phyloP scores from a whole-genome alignment of 1,140 invertebrate species.

The Drosophila saltans region DNA sequence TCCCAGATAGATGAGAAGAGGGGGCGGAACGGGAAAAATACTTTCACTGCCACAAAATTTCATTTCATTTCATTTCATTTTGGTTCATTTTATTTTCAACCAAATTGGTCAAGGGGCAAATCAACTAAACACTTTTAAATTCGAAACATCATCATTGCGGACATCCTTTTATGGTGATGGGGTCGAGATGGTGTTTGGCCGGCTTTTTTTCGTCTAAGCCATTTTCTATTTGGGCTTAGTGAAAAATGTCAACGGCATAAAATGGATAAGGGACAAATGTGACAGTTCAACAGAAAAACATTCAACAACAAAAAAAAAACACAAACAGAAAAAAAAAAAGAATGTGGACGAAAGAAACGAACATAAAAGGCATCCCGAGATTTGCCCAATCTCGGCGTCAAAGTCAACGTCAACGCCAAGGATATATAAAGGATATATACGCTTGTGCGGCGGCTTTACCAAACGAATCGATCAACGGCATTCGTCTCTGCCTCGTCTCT shows the following conservation, averaged over 20 bases:
- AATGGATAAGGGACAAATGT: slow-evolving; percentile 76
- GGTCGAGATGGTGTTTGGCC: slow-evolving; percentile 15
- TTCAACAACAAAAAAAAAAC: slow-evolving; percentile 44
- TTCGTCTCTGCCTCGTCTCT: slow-evolving; percentile 48
- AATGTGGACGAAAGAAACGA: slow-evolving; percentile 4
- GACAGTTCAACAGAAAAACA: slow-evolving; percentile 71
- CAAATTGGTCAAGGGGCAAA: slow-evolving; percentile 38
- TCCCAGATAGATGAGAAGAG: background rate
- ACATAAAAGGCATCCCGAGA: slow-evolving; percentile 68
- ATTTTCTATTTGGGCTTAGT: slow-evolving; percentile 70
- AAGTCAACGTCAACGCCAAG: slow-evolving; percentile 42
- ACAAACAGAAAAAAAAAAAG: slow-evolving; percentile 39
- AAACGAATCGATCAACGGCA: slow-evolving; percentile 71
- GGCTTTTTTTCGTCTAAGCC: slow-evolving; percentile 20
- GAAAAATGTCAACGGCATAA: slow-evolving; percentile 73
- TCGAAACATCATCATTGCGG: slow-evolving; percentile 34
- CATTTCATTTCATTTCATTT: slow-evolving; percentile 31
- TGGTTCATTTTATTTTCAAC: slow-evolving; percentile 21
- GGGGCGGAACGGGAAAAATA: slow-evolving; percentile 25
- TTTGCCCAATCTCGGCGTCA: slow-evolving; percentile 69
- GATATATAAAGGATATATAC: slow-evolving; percentile 23
- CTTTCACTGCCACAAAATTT: slow-evolving; percentile 42
- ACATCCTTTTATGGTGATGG: slow-evolving; percentile 29
- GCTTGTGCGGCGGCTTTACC: slow-evolving; percentile 51
- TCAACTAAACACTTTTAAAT: slow-evolving; percentile 57